Percentiles rank a stretch among this genome's conserved stretches.
phyloP scores from a whole-genome alignment of 2,888 invertebrate species.

The Xestia xanthographa region DNA sequence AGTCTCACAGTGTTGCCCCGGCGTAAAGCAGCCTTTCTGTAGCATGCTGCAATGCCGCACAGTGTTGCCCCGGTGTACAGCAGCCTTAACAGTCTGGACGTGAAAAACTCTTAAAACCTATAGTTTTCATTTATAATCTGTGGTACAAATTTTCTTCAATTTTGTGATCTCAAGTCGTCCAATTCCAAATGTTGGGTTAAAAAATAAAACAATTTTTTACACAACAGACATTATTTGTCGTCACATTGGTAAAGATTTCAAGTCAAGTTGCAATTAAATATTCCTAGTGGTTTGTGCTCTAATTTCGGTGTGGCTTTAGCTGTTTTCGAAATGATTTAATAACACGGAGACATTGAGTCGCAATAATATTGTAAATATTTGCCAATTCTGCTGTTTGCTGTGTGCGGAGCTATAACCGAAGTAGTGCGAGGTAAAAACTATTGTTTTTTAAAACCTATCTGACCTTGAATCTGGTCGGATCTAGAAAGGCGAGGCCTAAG shows the following conservation, averaged over 20 bases:
- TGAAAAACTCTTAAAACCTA: not conserved
- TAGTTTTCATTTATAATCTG: conserved; percentile 48
- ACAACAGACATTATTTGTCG: conserved; percentile 30
- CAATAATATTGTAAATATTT: conserved; percentile 73
- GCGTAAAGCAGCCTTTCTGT: too few species aligned
- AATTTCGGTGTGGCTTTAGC: conserved; percentile 58
- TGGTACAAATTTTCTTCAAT: conserved; percentile 50
- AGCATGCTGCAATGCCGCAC: too few species aligned
- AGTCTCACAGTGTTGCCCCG: too few species aligned
- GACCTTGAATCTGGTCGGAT: conserved; percentile 71
- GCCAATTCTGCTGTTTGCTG: conserved; percentile 61
- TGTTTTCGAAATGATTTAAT: conserved; percentile 73
- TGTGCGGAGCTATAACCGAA: conserved; percentile 48
- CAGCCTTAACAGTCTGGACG: not conserved
- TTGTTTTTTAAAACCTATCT: conserved; percentile 49
- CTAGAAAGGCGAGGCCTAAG: conserved; percentile 56
- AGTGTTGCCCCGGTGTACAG: too few species aligned
- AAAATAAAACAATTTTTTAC: conserved; percentile 50
- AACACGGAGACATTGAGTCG: conserved; percentile 64
- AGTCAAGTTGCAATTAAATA: conserved; percentile 45
- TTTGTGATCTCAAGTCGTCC: conserved; percentile 52
- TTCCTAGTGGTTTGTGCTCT: conserved; percentile 45
- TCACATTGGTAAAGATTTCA: conserved; percentile 27
- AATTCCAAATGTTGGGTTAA: conserved; percentile 48
- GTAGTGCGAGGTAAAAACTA: conserved; percentile 64